These are phyloP conservation scores for Sinotaia quadrata DNA, from an alignment of 2,888 invertebrate species.

Conservation along the genomic window DNA sequence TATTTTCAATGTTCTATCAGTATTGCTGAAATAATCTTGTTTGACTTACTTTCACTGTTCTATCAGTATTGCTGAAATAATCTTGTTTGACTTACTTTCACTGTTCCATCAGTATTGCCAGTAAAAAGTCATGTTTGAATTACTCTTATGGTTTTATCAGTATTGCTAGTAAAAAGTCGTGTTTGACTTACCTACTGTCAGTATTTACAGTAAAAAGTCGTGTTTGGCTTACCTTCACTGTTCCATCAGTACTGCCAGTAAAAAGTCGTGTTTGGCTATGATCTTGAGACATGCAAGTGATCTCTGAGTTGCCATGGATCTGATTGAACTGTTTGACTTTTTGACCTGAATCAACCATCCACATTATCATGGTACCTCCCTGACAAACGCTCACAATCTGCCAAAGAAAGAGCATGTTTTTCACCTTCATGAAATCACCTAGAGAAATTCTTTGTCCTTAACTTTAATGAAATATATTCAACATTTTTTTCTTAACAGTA, in stretches of 20 bases:
- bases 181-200: conserved; percentile 54
- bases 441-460: no score
- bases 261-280: conserved; percentile 64
- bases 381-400: conserved; percentile 71
- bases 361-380: conserved; percentile 68
- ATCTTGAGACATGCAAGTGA: conserved; percentile 70
- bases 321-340: conserved; percentile 70
- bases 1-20: conserved; percentile 72
- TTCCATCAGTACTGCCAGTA: conserved; percentile 71
- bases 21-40: no score
- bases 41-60: no score
- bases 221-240: conserved; percentile 69
- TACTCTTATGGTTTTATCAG: no score
- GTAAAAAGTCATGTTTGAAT: no score
- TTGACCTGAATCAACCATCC: conserved; percentile 72
- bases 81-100: background rate
- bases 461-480: no score
- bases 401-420: no score
- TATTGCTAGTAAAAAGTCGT: conserved; percentile 49
- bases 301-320: conserved; percentile 68
- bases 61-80: no score
- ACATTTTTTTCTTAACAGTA: no score
- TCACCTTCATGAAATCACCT: no score
- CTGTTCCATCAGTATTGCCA: no score
- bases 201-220: conserved; percentile 69